Percentiles rank a stretch among this genome's conserved stretches.
Evolutionary conservation across 2,888 invertebrate species (phyloP).

Genomic region (Caenorhabditis angaria): DNA sequence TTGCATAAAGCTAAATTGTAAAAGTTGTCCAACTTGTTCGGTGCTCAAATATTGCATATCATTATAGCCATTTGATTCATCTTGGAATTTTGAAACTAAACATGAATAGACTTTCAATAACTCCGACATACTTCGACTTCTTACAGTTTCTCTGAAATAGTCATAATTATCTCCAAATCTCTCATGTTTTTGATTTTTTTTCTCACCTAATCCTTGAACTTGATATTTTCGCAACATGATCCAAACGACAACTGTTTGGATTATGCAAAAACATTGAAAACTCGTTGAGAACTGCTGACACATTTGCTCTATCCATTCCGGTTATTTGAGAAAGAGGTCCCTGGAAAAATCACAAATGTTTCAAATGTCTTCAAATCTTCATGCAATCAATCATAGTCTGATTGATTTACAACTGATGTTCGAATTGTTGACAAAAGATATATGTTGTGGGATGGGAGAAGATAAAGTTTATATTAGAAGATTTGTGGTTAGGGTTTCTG

Average conservation of each 20-base stretch:
- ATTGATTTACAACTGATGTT: constrained; percentile 1
- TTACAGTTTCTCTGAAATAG: constrained; percentile 13
- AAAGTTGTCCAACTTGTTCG: constrained; percentile 15
- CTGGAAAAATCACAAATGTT: constrained; percentile 6
- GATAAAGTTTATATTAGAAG: too few relatives aligned
- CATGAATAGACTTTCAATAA: constrained; percentile 9
- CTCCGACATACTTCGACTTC: constrained; percentile 13
- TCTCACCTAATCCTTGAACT: constrained; percentile 55
- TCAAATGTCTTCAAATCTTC: too few relatives aligned
- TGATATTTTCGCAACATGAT: constrained; percentile 61
- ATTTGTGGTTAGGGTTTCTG: too few relatives aligned
- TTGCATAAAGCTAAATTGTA: constrained; percentile 14
- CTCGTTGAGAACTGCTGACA: constrained; percentile 42
- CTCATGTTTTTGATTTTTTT: not conserved
- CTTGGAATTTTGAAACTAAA: constrained; percentile 7
- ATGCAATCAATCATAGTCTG: too few relatives aligned
- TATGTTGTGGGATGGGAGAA: too few relatives aligned
- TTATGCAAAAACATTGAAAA: constrained; percentile 61
- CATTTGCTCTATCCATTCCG: constrained; percentile 60
- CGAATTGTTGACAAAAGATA: not conserved
- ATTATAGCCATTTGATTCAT: constrained; percentile 11
- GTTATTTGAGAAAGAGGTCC: constrained; percentile 65
- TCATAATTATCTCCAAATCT: not conserved
- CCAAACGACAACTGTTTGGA: constrained; percentile 59
- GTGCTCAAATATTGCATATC: constrained; percentile 9